phyloP scores from a whole-genome alignment of 2,797 vertebrate genomes.

The Oreochromis grahami region DNA sequence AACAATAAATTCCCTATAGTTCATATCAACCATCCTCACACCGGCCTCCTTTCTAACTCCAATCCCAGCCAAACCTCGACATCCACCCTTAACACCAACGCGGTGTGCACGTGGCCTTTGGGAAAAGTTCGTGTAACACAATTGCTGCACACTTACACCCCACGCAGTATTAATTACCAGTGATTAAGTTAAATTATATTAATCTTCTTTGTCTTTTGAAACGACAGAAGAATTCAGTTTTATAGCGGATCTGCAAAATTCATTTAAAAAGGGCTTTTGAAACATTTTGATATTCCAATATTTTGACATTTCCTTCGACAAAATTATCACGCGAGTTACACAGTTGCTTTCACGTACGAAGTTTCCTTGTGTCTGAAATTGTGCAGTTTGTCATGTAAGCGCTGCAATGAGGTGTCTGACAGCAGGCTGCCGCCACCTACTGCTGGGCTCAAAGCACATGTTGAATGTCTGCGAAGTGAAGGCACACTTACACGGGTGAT shows the following conservation, averaged over 20 bases:
- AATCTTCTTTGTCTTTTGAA: background rate
- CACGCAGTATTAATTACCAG: background rate
- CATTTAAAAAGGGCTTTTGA: background rate
- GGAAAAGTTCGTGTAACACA: background rate
- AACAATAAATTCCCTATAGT: background rate
- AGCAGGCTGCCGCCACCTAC: background rate
- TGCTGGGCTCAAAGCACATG: background rate
- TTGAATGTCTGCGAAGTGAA: background rate
- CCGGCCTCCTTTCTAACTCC: background rate
- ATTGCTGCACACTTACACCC: background rate
- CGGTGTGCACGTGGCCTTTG: background rate
- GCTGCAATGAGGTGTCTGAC: background rate
- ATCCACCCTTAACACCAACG: background rate
- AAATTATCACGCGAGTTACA: background rate
- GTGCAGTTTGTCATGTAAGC: background rate
- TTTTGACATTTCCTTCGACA: background rate
- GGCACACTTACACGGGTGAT: background rate
- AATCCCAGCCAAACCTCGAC: background rate
- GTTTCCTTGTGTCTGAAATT: background rate
- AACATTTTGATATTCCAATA: background rate
- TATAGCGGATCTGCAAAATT: background rate
- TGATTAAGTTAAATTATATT: background rate
- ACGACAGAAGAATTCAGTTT: background rate
- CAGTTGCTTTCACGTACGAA: background rate
- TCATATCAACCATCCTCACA: background rate